A percentile compares a stretch with the other conserved stretches of the same genome.
Evolutionary conservation across 2,113 vertebrate genomes (phyloP).

Genomic region (Ciconia stormi): DNA sequence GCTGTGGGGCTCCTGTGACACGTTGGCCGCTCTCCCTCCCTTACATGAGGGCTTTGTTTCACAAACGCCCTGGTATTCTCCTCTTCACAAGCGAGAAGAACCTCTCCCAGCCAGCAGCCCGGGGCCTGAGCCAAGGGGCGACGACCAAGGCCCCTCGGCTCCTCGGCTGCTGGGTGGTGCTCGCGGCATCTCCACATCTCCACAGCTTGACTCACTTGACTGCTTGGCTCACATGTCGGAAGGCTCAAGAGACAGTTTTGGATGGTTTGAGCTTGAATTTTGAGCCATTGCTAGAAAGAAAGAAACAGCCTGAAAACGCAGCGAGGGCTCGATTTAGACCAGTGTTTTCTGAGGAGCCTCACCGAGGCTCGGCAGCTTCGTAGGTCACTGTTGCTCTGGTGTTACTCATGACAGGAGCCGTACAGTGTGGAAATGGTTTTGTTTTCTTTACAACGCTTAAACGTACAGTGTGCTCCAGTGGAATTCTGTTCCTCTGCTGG

Average conservation of each 20-base stretch:
- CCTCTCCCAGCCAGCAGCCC: not conserved
- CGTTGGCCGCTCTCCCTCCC: no score
- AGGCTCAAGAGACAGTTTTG: not conserved
- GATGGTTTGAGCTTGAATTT: not conserved
- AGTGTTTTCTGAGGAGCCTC: not conserved
- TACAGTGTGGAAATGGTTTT: not conserved
- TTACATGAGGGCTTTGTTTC: rapidly evolving
- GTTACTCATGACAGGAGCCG: not conserved
- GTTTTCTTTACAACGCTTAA: not conserved
- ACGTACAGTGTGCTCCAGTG: rapidly evolving
- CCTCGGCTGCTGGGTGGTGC: rapidly evolving
- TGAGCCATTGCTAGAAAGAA: not conserved
- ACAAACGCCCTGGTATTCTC: rapidly evolving
- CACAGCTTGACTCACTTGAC: rapidly evolving
- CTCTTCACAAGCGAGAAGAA: rapidly evolving
- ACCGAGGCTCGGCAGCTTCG: rapidly evolving
- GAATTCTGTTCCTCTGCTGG: not conserved
- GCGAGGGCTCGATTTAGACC: rapidly evolving
- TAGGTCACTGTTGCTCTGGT: not conserved
- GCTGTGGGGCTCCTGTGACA: rapidly evolving
- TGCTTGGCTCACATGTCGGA: rapidly evolving
- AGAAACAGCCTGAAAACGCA: not conserved
- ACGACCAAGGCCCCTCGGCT: rapidly evolving
- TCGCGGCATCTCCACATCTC: rapidly evolving
- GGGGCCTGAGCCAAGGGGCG: not conserved